Percentiles rank a stretch among this genome's conserved stretches.
Conservation (phyloP, 2,113 vertebrate genomes). For the Albula glossodonta region DNA sequence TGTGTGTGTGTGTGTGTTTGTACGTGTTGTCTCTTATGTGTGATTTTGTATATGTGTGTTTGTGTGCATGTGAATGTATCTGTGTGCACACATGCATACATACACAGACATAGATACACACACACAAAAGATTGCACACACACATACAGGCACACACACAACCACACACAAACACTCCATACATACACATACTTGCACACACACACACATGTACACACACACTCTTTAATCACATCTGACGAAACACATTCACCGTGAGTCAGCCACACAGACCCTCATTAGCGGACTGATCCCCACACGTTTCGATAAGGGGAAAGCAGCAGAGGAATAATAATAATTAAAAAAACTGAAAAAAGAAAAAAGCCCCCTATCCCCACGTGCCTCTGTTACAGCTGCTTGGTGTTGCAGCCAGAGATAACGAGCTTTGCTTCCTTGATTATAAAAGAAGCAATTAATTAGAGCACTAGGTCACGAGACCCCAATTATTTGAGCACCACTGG, state of each 20-base stretch:
- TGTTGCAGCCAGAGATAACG: background rate
- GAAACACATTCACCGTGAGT: background rate
- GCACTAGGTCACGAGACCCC: background rate
- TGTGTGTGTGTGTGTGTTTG: background rate
- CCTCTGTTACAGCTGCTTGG: background rate
- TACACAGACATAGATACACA: background rate
- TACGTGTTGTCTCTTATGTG: background rate
- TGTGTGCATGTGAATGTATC: background rate
- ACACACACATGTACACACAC: too few relatives aligned
- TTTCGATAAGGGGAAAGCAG: background rate
- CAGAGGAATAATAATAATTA: background rate
- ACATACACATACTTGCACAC: too few relatives aligned
- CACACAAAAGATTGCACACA: too few relatives aligned
- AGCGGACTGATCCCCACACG: background rate
- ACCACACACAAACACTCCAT: too few relatives aligned
- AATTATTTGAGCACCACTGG: background rate
- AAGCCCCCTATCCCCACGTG: background rate
- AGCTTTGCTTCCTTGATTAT: conserved; percentile 19
- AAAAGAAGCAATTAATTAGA: conserved; percentile 1
- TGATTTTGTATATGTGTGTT: background rate
- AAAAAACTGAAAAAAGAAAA: background rate
- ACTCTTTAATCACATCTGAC: too few relatives aligned
- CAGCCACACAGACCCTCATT: background rate
- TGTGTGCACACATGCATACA: background rate
- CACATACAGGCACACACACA: too few relatives aligned